Base-by-base conservation (phyloP, 2,888 invertebrate genomes). In the Hyles lineata region DNA sequence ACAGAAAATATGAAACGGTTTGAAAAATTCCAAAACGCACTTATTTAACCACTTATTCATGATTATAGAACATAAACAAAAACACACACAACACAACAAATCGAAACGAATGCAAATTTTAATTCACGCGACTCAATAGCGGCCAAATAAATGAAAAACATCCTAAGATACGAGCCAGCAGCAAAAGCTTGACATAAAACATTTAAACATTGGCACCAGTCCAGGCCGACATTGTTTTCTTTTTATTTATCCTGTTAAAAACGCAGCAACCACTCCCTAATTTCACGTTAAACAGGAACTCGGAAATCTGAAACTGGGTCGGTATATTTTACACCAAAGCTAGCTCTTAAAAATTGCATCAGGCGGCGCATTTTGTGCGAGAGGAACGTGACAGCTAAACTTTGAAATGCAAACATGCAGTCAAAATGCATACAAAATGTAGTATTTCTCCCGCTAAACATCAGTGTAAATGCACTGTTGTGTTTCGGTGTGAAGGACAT, bases 161-260 rank as follows among this genome's bases (percentile, higher is more conserved):
- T 9, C 43, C 2, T 11, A 43, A 43, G 43, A 43, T 15, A 43
- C 43, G 43, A 55, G 55, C 17, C 55, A 55, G 19, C 55, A n/a
- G n/a, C 55, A n/a, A n/a, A 55, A n/a, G 19, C 55, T 19, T n/a
- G n/a, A n/a, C 55, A 55, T 55, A 79, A 79, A 80, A 69, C 69
- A 79, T 79, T 80, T 78, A 75, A 74, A 72, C 21, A 75, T 76
- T 84, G 83, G 85, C 81, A 74, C 59, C 70, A 73, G 25, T 75
- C 82, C 84, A 85, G 23, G 74, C 79, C 63, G 81, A n/a, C 19
- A 55, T 82, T 82, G 82, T 84, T 83, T 84, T 79, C 80, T 75
- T 82, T 80, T 76, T 75, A 79, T 83, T 77, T 78, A 78, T 80
- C 78, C 78, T 80, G 67, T 69, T 60, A 76, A 80, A 79, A 62